Base-by-base conservation (phyloP, 2,888 invertebrate genomes). In the Bugula neritina region DNA sequence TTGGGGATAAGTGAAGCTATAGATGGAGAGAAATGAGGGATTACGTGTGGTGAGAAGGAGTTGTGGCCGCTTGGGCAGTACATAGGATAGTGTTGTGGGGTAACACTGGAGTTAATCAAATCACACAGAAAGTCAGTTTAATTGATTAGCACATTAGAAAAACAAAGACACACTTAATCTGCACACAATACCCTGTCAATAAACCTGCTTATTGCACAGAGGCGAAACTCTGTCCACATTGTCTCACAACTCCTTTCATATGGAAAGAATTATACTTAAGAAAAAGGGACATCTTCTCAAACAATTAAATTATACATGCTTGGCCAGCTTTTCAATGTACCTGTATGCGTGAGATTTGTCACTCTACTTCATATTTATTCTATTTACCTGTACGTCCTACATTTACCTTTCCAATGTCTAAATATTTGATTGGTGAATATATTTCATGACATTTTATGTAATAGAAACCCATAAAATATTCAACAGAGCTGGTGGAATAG, bases 121-220 rank as follows among this genome's bases (percentile, higher is more conserved):
- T 63, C 63, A 63, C 63, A 34, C 31, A 63, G 63, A 63, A 63
- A 63, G 63, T 63, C 63, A 63, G 63, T 27, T 2, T 63, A 63
- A 63, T 63, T 63, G 63, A 63, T 63, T 63, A 63, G 63, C 31
- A 5, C 10, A 29, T 27, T 43, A 63, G 1, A 31, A 27, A 27
- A 13, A 63, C 63, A 63, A 63, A 63, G 63, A 31, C 10, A 63
- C 10, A 5, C 10, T 5, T 63, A 63, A 63, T 63, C 29, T 25
- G n/a, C 17, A 5, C 31, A 63, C 63, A 63, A 63, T 63, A n/a
- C 13, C 5, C 1, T 63, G 63, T 63, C 63, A 63, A 63, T 63
- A 63, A 63, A 63, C 17, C 5, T 63, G 31, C 2, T n/a, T 31
- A 29, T 63, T 25, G 27, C 31, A 29, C 13, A 10, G 31, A 31